Percentiles rank a stretch among this genome's conserved stretches.
Evolutionary conservation across 2,888 invertebrate genomes (phyloP).

Genomic region (Rhamnusium bicolor): DNA sequence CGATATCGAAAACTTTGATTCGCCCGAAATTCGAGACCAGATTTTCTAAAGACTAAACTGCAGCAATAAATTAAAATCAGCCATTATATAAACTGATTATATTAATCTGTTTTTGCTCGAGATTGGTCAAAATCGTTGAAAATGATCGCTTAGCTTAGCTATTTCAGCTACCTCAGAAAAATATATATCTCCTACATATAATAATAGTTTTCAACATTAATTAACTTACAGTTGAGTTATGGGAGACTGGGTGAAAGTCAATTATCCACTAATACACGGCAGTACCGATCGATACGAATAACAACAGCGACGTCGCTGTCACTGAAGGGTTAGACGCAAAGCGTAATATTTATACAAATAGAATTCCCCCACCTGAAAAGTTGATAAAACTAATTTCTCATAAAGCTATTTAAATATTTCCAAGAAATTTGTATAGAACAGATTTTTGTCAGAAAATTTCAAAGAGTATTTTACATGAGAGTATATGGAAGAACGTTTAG

Average conservation of each 20-base stretch:
- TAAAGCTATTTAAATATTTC: not conserved
- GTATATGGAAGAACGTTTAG: too few species aligned
- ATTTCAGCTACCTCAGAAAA: not conserved
- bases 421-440: not conserved
- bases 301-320: conserved; percentile 1
- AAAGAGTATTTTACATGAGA: too few species aligned
- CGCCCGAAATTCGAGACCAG: too few species aligned
- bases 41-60: too few species aligned
- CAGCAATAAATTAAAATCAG: too few species aligned
- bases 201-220: not conserved
- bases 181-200: not conserved
- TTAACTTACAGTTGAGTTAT: not conserved
- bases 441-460: too few species aligned
- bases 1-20: too few species aligned
- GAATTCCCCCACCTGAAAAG: not conserved
- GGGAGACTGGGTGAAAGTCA: not conserved
- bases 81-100: too few species aligned
- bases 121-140: too few species aligned
- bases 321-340: not conserved
- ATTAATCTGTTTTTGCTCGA: too few species aligned
- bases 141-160: too few species aligned
- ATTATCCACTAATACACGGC: not conserved
- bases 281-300: not conserved
- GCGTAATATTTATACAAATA: conserved; percentile 20
- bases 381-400: conserved; percentile 22